Evolutionary conservation across 2,888 invertebrate genomes (phyloP).

Genomic region (Ceramica pisi): DNA sequence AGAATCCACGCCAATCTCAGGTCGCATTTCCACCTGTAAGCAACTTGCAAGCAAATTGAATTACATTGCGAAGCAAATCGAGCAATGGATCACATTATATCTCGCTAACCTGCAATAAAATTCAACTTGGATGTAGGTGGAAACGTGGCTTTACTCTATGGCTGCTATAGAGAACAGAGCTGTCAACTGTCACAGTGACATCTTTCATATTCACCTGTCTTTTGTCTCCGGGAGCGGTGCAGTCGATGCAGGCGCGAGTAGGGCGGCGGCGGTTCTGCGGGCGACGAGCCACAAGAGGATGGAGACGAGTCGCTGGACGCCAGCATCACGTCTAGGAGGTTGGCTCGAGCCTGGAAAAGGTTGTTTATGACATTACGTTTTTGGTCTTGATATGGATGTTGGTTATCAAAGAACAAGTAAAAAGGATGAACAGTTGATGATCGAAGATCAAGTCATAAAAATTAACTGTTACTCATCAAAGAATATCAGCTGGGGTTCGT

Average conservation of each 20-base stretch:
- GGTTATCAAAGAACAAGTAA: background rate
- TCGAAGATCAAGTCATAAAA: background rate
- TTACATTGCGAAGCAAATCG: no score
- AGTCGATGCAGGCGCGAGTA: constrained; percentile 93
- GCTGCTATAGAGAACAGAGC: background rate
- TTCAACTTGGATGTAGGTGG: background rate
- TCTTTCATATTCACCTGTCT: constrained; percentile 91
- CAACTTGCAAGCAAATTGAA: no score
- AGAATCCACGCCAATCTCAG: background rate
- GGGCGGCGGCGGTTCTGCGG: constrained; percentile 86
- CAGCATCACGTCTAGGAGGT: constrained; percentile 94
- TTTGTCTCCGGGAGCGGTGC: constrained; percentile 94
- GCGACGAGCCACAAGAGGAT: constrained; percentile 92
- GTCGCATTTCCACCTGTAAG: no score
- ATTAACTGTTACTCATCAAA: background rate
- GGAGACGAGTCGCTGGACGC: constrained; percentile 94
- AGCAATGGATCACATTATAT: no score
- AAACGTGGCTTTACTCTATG: background rate
- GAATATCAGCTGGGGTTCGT: background rate
- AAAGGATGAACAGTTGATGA: background rate
- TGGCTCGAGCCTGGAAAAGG: constrained; percentile 92
- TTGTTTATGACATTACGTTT: background rate
- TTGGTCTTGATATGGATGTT: background rate
- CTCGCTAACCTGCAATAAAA: no score
- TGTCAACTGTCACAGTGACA: background rate